phyloP scores from a whole-genome alignment of 2,797 vertebrate species.

The Kryptopterus vitreolus region DNA sequence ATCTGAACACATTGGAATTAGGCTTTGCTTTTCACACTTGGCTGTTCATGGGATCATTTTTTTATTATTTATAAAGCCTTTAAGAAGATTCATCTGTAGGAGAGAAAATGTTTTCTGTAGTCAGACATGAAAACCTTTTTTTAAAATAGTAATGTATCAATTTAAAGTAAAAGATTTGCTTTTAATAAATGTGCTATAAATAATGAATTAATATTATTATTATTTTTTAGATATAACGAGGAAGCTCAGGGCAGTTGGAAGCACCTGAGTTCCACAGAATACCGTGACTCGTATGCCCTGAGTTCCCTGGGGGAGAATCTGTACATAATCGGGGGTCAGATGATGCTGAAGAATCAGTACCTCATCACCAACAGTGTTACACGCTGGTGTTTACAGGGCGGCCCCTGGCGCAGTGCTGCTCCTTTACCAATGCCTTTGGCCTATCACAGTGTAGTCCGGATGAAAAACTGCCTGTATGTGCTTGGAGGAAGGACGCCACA shows the following conservation, averaged over 20 bases:
- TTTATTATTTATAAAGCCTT: background rate
- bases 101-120: background rate
- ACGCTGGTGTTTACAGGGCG: constrained; percentile 83
- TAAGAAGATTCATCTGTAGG: background rate
- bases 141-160: background rate
- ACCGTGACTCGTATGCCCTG: constrained; percentile 89
- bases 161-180: too few species aligned
- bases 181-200: background rate
- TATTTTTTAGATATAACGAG: constrained; percentile 81
- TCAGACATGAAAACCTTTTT: background rate
- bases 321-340: constrained; percentile 91
- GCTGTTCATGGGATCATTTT: background rate
- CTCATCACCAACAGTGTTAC: constrained; percentile 91
- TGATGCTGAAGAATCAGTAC: constrained; percentile 91
- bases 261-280: constrained; percentile 82
- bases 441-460: constrained; percentile 79
- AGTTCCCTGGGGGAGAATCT: constrained; percentile 80
- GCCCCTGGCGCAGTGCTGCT: constrained; percentile 83
- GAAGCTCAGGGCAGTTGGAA: constrained; percentile 90
- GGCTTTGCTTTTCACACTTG: background rate
- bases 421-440: constrained; percentile 89
- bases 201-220: background rate
- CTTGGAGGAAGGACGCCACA: constrained; percentile 95
- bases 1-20: background rate
- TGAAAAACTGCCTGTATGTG: constrained; percentile 87